Evolutionary conservation across 2,888 invertebrate genomes (phyloP), one percentile per base, ranked within the genome.

Genomic region (Portevinia maculata): DNA sequence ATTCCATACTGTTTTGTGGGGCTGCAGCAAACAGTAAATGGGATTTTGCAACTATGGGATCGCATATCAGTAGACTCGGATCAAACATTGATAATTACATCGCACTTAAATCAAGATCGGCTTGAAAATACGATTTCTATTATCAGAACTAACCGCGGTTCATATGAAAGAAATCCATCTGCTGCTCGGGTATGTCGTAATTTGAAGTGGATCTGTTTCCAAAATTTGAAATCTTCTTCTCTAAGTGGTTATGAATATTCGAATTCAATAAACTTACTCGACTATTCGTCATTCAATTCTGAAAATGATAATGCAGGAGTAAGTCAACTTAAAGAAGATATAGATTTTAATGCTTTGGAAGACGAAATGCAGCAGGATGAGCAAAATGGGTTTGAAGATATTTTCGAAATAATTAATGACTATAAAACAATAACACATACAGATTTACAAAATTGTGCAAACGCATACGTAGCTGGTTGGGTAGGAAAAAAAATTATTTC

Each of bases 111-210:
- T n/a, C 39, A 55, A 55, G 39, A 55, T 24, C 55, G 24, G 13
- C 15, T 57, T 3, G 57, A 57, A 57, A 57, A 57, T 15, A 57
- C 21, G 13, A 57, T 57, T 41, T 57, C 41, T 8, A 57, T 57
- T 39, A 21, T 57, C 3, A 41, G 57, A 28, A 57, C 6, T 41
- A 41, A 41, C 37, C 21, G 55, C 11, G 37, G 55, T 8, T 41
- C 39, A 13, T 41, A 41, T 8, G 17, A 41, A 41, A 17, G 15
- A 41, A 41, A 34, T 34, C 8, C 53, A 17, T 53, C 53, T 11
- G 1, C 53, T 21, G 37, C 37, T 11, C 34, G 53, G 9, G 53
- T 53, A 8, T 37, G 53, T 19, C 34, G 37, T 9, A 53, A 53
- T 15, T 19, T 53, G 0, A 34, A 53, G 19, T 53, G 34, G 37